Base-by-base conservation (phyloP, 2,888 invertebrate species). In the Belgica antarctica region DNA sequence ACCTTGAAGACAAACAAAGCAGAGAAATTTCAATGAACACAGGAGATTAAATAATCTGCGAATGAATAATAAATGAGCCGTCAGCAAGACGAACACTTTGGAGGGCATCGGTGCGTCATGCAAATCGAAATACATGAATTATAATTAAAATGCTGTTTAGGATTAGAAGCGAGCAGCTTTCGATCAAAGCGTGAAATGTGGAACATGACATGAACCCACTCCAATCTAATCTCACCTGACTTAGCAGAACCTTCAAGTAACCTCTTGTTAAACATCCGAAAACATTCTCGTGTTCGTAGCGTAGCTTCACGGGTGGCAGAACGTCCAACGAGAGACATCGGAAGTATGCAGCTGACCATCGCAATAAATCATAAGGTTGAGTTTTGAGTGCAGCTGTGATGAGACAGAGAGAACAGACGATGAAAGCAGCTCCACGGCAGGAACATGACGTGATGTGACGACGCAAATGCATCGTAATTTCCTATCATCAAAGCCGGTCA, bases 311-410 rank as follows among this genome's bases (percentile, higher is more conserved):
- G 0, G 94, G 94, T 0, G 93, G 92, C 0, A 86, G 84, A n/a
- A 89, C 83, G 36, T 88, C 87, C 70, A 89, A 83, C 0, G 92
- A 86, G 73, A 94, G 79, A 1, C 92, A 90, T 57, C 87, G 85
- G 80, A 93, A 94, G 78, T 91, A 91, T 8, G 89, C 86, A 24
- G 85, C 87, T 0, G 93, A 90, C 95, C 95, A 95, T 72, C 86
- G 85, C 0, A 94, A 82, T 0, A 95, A 82, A 81, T 94, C 94
- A 73, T 87, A 87, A 0, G 94, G 95, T 77, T 95, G 94, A 1
- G 93, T 93, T 75, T 92, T 85, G 71, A 95, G 94, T 0, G 94
- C 94, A 31, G 94, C 93, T 84, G 75, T 10, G 24, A 17, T n/a
- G n/a, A n/a, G n/a, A n/a, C n/a, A 46, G 19, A 41, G n/a, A 7